These are phyloP conservation scores for Drosophila busckii DNA, from an alignment of 1,140 invertebrate species.

Conservation along the genomic window DNA sequence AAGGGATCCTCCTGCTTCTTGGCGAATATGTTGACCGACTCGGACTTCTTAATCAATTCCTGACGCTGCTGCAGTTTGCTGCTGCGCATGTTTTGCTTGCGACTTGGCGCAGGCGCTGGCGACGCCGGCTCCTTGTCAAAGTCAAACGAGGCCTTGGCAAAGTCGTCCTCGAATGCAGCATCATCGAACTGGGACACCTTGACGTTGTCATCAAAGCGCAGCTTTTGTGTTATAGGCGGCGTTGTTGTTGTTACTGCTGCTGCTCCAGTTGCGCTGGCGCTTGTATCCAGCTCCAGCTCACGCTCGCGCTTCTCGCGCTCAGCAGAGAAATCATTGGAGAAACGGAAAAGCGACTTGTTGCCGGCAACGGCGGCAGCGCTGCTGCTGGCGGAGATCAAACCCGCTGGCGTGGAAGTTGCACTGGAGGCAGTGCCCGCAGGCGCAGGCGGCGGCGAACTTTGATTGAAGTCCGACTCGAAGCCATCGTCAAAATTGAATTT, in stretches of 20 bases:
- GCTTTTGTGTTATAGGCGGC: conserved; percentile 69
- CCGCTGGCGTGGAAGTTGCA: conserved; percentile 69
- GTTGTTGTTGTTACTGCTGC: conserved; percentile 19
- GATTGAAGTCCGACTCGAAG: conserved; percentile 79
- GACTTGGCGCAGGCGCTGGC: conserved; percentile 33
- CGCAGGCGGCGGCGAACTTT: conserved; percentile 67
- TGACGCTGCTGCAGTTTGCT: conserved; percentile 67
- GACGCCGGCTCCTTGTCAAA: conserved; percentile 69
- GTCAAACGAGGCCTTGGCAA: conserved; percentile 75
- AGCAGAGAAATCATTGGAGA: conserved; percentile 82
- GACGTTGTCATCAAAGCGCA: conserved; percentile 78
- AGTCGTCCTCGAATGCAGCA: conserved; percentile 76
- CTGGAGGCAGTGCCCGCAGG: conserved; percentile 72
- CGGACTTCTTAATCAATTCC: conserved; percentile 88
- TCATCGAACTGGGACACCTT: conserved; percentile 78
- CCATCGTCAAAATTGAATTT: conserved; percentile 78
- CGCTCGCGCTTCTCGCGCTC: conserved; percentile 79
- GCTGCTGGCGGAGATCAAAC: conserved; percentile 36
- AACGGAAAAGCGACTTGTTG: conserved; percentile 78
- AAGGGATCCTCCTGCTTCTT: conserved; percentile 89
- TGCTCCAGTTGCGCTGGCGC: conserved; percentile 6
- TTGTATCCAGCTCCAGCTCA: conserved; percentile 19
- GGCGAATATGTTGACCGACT: conserved; percentile 92
- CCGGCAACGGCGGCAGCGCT: conserved; percentile 16
- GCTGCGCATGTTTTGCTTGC: conserved; percentile 65